A percentile compares a stretch with the other conserved stretches of the same genome.
These are phyloP conservation scores for Vanessa atalanta DNA, from an alignment of 1,140 invertebrate species.

Conservation along the genomic window DNA sequence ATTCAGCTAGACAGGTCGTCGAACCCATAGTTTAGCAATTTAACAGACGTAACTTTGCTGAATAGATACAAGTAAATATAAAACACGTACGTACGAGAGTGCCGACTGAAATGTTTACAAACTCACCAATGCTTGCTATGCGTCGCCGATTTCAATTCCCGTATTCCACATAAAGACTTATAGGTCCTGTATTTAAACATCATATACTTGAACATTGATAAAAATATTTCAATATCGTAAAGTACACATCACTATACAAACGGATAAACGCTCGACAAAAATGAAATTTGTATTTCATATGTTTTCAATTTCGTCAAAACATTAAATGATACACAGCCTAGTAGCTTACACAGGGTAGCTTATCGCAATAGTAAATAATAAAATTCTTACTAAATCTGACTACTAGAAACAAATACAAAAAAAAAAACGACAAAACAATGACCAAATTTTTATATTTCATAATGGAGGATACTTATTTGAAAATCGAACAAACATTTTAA, in stretches of 20 bases:
- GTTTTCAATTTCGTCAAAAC: neutral
- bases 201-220: slow-evolving; percentile 20
- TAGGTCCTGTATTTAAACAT: slow-evolving; percentile 43
- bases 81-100: slow-evolving; percentile 42
- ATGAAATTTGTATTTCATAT: neutral
- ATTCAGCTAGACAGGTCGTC: slow-evolving; percentile 24
- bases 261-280: slow-evolving; percentile 12
- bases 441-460: no score
- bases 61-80: slow-evolving; percentile 32
- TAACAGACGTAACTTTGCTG: slow-evolving; percentile 35
- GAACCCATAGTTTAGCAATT: slow-evolving; percentile 38
- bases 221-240: slow-evolving; percentile 31
- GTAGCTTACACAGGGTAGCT: no score
- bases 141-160: slow-evolving; percentile 26
- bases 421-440: no score
- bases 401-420: no score
- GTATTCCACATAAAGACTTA: slow-evolving; percentile 26
- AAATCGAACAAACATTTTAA: no score
- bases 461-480: no score
- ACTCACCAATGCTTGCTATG: slow-evolving; percentile 45
- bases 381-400: no score
- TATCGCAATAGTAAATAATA: no score
- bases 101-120: slow-evolving; percentile 59
- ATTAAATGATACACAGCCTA: neutral
- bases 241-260: slow-evolving; percentile 15